Evolutionary conservation across 2,888 invertebrate genomes (phyloP).

Genomic region (Cephalotes varians): DNA sequence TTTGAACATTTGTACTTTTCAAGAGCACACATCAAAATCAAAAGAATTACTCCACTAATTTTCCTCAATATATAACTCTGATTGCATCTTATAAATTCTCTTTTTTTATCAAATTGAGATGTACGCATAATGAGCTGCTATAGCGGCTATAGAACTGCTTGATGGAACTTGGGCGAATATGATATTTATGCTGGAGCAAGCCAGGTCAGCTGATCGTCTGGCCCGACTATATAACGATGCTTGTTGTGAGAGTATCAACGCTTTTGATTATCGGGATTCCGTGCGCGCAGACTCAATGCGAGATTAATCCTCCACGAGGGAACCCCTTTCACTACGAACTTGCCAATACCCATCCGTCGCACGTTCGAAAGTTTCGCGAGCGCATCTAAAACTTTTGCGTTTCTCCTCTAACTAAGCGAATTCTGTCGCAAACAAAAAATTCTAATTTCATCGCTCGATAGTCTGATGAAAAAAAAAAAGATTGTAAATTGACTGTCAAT

Average conservation of each 20-base stretch:
- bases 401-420: constrained; percentile 58
- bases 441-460: constrained; percentile 4
- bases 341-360: constrained; percentile 70
- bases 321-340: constrained; percentile 70
- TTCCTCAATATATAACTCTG: background rate
- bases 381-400: constrained; percentile 72
- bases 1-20: background rate
- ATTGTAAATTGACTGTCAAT: background rate
- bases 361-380: constrained; percentile 72
- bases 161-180: background rate
- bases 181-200: constrained; percentile 45
- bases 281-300: constrained; percentile 75
- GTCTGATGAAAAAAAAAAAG: background rate
- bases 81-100: background rate
- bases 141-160: background rate
- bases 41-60: background rate
- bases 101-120: background rate
- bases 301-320: constrained; percentile 74
- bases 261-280: constrained; percentile 77
- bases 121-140: background rate
- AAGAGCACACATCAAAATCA: background rate
- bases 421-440: constrained; percentile 64
- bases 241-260: constrained; percentile 77
- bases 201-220: constrained; percentile 74
- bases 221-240: constrained; percentile 67